Evolutionary conservation across 2,113 vertebrate species (phyloP).

Genomic region (Silurus asotus): DNA sequence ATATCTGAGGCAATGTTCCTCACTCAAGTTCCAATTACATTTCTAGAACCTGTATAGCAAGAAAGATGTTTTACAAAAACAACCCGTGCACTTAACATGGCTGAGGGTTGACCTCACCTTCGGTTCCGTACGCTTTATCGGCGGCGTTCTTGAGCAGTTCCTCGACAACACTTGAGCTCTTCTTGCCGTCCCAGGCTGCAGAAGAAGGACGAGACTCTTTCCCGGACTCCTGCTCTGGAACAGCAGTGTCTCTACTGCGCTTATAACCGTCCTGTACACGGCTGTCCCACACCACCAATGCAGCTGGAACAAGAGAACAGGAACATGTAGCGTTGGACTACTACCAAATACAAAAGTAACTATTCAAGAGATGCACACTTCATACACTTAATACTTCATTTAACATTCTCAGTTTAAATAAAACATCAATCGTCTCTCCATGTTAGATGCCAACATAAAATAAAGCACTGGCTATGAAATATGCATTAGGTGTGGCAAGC

Average conservation of each 20-base stretch:
- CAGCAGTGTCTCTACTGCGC: conserved; percentile 37
- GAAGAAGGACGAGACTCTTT: neutral
- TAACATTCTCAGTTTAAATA: neutral
- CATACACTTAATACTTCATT: neutral
- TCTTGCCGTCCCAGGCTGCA: conserved; percentile 59
- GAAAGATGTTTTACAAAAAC: neutral
- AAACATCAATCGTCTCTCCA: neutral
- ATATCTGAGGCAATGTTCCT: neutral
- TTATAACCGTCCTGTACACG: conserved; percentile 62
- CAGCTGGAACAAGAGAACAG: conserved; percentile 35
- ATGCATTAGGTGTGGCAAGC: neutral
- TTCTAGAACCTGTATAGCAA: neutral
- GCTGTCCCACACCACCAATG: conserved; percentile 58
- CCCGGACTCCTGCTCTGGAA: neutral
- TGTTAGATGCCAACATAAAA: neutral
- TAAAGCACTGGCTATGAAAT: neutral
- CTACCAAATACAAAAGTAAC: neutral
- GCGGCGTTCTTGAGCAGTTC: conserved; percentile 80
- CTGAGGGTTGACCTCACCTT: conserved; percentile 69
- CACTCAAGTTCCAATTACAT: neutral
- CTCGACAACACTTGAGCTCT: conserved; percentile 69
- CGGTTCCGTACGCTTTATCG: conserved; percentile 86
- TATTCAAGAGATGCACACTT: neutral
- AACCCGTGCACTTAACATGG: neutral
- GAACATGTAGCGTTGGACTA: neutral